Conservation (phyloP, 2,888 invertebrate species). For the Oscheius myriophilus region DNA sequence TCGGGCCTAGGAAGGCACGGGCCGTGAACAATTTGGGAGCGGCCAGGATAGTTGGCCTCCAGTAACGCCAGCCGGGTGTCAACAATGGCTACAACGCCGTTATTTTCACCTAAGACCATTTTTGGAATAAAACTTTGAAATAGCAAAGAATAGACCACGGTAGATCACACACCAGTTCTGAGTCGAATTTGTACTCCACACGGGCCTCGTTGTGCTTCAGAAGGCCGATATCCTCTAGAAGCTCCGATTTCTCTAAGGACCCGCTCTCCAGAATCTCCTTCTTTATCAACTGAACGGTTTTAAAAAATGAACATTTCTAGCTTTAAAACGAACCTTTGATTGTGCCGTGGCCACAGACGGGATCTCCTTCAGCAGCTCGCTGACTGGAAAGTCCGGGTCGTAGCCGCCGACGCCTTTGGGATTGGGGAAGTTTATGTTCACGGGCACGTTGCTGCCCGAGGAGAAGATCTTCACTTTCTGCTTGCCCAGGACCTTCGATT, state of each 20-base stretch:
- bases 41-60: no score
- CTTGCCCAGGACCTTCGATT: constrained; percentile 39
- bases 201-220: constrained; percentile 59
- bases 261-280: constrained; percentile 44
- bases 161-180: constrained; percentile 57
- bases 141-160: no score
- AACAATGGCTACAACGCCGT: no score
- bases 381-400: constrained; percentile 54
- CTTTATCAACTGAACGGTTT: constrained; percentile 29
- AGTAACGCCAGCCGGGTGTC: no score
- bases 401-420: constrained; percentile 55
- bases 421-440: constrained; percentile 63
- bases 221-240: constrained; percentile 50
- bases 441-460: constrained; percentile 51
- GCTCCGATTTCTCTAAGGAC: constrained; percentile 45
- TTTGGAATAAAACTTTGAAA: no score
- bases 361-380: constrained; percentile 54
- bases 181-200: constrained; percentile 61
- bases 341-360: constrained; percentile 53
- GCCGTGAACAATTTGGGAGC: no score
- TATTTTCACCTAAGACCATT: no score
- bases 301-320: no score
- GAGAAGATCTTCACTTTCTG: constrained; percentile 40
- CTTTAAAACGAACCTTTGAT: constrained; percentile 42
- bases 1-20: no score